Evolutionary conservation across 2,888 invertebrate species (phyloP).

Genomic region (Pseudococcus longispinus): DNA sequence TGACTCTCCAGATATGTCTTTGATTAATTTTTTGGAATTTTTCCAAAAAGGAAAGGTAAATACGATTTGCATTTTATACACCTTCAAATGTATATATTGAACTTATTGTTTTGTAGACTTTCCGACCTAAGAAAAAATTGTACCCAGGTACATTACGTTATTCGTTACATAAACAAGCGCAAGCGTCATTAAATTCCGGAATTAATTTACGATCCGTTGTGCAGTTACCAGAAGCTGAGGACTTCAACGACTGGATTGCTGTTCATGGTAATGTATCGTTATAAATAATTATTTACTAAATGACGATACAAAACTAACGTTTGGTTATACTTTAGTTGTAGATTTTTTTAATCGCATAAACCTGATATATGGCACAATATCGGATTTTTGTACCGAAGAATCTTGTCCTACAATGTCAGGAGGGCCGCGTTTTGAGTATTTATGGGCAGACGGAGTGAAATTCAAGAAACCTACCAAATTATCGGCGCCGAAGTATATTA

Average conservation of each 20-base stretch:
- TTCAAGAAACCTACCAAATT: slow-evolving; percentile 80
- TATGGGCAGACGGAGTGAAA: slow-evolving; percentile 86
- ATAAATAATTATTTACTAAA: not conserved
- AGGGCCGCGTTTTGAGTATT: slow-evolving; percentile 85
- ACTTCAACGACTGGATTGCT: slow-evolving; percentile 89
- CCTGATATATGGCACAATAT: slow-evolving; percentile 87
- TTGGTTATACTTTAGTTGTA: slow-evolving; percentile 70
- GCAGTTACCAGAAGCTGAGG: slow-evolving; percentile 81
- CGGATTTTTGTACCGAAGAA: slow-evolving; percentile 81
- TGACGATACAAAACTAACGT: not conserved
- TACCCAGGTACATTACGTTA: slow-evolving; percentile 85
- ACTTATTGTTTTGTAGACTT: slow-evolving; percentile 71
- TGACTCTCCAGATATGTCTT: slow-evolving; percentile 49
- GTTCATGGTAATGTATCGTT: slow-evolving; percentile 77
- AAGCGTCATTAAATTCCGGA: slow-evolving; percentile 87
- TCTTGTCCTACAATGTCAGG: slow-evolving; percentile 91
- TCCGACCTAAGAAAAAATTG: slow-evolving; percentile 86
- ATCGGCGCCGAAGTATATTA: slow-evolving; percentile 84
- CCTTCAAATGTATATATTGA: not conserved
- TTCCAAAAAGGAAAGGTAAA: slow-evolving; percentile 79
- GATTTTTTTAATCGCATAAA: slow-evolving; percentile 95
- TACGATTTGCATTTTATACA: slow-evolving; percentile 34
- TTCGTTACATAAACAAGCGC: slow-evolving; percentile 87
- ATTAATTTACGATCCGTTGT: slow-evolving; percentile 84
- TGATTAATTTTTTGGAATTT: slow-evolving; percentile 75